Evolutionary conservation across 2,888 invertebrate genomes (phyloP).

Genomic region (Helicoverpa assulta): DNA sequence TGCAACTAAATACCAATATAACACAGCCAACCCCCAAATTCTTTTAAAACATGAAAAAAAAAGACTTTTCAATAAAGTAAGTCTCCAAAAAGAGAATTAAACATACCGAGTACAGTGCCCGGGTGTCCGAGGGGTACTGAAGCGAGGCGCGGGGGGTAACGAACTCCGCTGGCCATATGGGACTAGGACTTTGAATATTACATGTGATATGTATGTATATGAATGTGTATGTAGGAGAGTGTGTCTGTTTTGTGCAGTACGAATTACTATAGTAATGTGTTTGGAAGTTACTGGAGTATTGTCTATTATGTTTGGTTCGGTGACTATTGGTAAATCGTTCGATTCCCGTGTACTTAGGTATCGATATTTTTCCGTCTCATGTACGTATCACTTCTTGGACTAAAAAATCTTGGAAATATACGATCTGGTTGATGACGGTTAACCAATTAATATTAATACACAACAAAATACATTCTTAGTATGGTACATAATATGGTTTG

Average conservation of each 20-base stretch:
- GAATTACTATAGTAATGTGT: conserved; percentile 26
- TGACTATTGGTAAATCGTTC: too few species aligned
- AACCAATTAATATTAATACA: too few species aligned
- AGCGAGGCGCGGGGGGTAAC: conserved; percentile 28
- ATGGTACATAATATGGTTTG: too few species aligned
- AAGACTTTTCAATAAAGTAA: conserved; percentile 48
- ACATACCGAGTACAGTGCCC: conserved; percentile 46
- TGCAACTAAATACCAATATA: not conserved
- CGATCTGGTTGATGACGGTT: too few species aligned
- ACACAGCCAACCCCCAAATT: not conserved
- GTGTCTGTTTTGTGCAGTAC: conserved; percentile 22
- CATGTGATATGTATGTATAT: conserved; percentile 54
- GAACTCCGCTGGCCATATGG: conserved; percentile 62
- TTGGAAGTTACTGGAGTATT: conserved; percentile 2
- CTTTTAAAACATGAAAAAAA: conserved; percentile 35
- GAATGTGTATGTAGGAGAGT: conserved; percentile 1
- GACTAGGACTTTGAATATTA: conserved; percentile 65
- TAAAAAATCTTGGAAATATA: too few species aligned
- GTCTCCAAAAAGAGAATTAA: conserved; percentile 53
- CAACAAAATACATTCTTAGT: too few species aligned
- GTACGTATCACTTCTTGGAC: too few species aligned
- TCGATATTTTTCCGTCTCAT: too few species aligned
- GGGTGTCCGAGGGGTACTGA: not conserved
- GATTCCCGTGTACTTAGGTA: too few species aligned
- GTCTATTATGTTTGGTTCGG: not conserved